phyloP scores from a whole-genome alignment of 1,140 invertebrate species.

The Drosophila subobscura region DNA sequence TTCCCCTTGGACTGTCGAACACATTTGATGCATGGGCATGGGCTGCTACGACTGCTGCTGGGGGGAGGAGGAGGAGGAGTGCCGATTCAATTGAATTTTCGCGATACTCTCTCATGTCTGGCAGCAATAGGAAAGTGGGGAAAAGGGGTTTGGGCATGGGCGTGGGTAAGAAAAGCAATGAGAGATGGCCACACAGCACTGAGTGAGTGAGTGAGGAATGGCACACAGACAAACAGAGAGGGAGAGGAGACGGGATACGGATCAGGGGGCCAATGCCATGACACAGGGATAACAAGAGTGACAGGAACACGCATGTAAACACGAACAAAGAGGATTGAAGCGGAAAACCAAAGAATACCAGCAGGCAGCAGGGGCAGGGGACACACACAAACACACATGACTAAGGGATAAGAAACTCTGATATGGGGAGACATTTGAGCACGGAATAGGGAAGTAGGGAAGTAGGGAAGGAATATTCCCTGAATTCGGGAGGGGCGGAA shows the following conservation, averaged over 20 bases:
- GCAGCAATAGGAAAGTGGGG: slow-evolving; percentile 1
- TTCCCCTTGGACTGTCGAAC: slow-evolving; percentile 23
- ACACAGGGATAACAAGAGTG: slow-evolving; percentile 13
- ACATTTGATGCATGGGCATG: slow-evolving; percentile 11
- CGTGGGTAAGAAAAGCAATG: not conserved
- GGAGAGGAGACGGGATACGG: no score
- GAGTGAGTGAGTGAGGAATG: no score
- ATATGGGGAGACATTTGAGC: no score
- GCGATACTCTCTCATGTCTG: slow-evolving; percentile 36
- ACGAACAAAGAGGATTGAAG: slow-evolving; percentile 12
- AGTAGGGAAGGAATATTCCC: no score
- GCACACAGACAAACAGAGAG: no score
- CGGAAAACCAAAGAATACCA: not conserved
- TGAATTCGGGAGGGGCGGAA: no score
- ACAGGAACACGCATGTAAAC: slow-evolving; percentile 18
- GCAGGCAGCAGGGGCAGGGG: no score
- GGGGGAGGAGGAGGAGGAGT: slow-evolving; percentile 34
- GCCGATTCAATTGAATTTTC: slow-evolving; percentile 57
- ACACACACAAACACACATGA: no score
- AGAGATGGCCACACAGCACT: no score
- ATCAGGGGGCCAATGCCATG: not conserved
- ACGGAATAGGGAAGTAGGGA: no score
- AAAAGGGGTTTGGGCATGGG: not conserved
- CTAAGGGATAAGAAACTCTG: no score
- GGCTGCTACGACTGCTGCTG: no score